These are phyloP conservation scores for Pundamilia nyererei DNA, from an alignment of 2,113 vertebrate genomes.

Conservation along the genomic window DNA sequence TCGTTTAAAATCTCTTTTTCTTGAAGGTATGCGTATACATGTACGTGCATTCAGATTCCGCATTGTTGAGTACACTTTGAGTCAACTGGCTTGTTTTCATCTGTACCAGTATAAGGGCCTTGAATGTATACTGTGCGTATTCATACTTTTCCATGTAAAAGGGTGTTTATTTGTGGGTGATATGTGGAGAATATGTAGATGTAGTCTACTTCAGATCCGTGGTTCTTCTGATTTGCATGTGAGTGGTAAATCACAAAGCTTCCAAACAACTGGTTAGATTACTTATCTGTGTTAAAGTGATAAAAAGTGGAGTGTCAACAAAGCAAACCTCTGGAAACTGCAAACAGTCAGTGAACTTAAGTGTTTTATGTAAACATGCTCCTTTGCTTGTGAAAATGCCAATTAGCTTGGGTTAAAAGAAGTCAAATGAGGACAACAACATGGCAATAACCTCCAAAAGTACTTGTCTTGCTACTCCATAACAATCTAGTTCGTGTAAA, in stretches of 20 bases:
- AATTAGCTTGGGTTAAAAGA: neutral
- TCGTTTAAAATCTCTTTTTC: neutral
- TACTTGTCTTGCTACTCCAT: neutral
- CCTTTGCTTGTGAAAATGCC: neutral
- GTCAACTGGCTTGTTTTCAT: neutral
- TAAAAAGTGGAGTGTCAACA: neutral
- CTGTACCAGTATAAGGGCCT: neutral
- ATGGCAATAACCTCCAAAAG: neutral
- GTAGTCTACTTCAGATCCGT: neutral
- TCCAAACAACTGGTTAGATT: neutral
- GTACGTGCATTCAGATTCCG: neutral
- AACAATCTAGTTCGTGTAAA: neutral
- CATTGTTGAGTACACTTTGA: neutral
- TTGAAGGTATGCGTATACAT: neutral
- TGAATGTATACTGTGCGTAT: neutral
- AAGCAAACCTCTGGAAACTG: neutral
- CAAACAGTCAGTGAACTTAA: neutral
- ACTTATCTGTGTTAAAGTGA: neutral
- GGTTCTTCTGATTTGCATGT: neutral
- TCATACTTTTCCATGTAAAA: neutral
- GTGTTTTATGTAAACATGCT: neutral
- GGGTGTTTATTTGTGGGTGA: neutral
- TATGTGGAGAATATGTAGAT: neutral
- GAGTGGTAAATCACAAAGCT: neutral
- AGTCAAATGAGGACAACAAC: neutral